A percentile compares a stretch with the other conserved stretches of the same genome.
phyloP scores from a whole-genome alignment of 92 coral and sea anemone genomes.

The Epizoanthus scotinus region DNA sequence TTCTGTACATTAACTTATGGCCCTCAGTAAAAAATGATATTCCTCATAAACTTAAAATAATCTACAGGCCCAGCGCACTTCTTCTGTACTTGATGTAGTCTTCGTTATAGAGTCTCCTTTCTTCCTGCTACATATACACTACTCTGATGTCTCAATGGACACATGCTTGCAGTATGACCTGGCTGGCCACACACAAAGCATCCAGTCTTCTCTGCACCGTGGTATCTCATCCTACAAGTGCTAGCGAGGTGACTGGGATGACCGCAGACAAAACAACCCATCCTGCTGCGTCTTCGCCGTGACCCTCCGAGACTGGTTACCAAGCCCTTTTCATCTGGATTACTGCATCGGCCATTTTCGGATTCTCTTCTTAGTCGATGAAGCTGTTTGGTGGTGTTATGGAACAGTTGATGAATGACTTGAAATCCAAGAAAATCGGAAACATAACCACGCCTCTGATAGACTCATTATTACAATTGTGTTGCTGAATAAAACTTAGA shows the following conservation, averaged over 20 bases:
- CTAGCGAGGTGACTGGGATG: slow-evolving; percentile 32
- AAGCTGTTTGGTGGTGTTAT: slow-evolving; percentile 38
- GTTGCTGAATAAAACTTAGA: too few relatives aligned
- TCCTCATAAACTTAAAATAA: too few relatives aligned
- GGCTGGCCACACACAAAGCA: slow-evolving; percentile 38
- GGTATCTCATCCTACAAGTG: slow-evolving; percentile 22
- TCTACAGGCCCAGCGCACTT: not conserved
- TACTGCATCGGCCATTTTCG: not conserved
- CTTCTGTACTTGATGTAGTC: not conserved
- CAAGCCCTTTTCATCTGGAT: slow-evolving; percentile 11
- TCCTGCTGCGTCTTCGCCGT: slow-evolving; percentile 14
- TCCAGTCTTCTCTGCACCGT: slow-evolving; percentile 21
- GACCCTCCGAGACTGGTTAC: slow-evolving; percentile 4
- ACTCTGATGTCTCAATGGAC: slow-evolving; percentile 20
- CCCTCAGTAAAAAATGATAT: too few relatives aligned
- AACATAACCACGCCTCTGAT: slow-evolving; percentile 19
- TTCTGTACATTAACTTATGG: too few relatives aligned
- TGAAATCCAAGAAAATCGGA: slow-evolving; percentile 30
- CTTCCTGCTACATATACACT: not conserved
- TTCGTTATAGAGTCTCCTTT: slow-evolving; percentile 7
- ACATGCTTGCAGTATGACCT: slow-evolving; percentile 32
- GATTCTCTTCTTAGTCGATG: not conserved
- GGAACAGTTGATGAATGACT: slow-evolving; percentile 43
- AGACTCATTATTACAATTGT: too few relatives aligned
- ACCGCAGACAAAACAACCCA: slow-evolving; percentile 32